Evolutionary conservation across 2,888 invertebrate species (phyloP), one percentile per base, ranked within the genome.

Genomic region (Lordiphosa fenestrarum): DNA sequence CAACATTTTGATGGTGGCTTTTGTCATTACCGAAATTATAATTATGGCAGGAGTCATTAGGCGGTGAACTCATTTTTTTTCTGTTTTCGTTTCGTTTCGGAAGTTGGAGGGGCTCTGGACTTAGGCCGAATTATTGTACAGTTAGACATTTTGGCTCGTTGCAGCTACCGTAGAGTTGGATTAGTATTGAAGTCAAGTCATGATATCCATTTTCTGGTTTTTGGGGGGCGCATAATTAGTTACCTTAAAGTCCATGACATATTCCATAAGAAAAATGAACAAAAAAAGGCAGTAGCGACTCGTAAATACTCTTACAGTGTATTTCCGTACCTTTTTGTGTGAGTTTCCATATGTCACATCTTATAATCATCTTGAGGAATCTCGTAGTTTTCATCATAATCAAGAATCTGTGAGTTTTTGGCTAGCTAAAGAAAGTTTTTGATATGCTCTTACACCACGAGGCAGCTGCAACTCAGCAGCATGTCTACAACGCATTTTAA

Each of bases 1-100:
- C 36, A 57, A 54, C 63, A 58, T 65, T 75, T 69, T 57, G 46
- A 54, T 51, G 55, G 50, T 65, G 50, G 58, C 57, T 44, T 66
- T 60, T 69, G 76, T 83, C 82, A 82, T 82, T 83, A 82, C 82
- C 83, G 69, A 83, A 82, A 82, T 78, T 82, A 75, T 82, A 80
- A 82, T 82, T 83, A 76, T 77, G 62, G 71, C 73, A 56, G 73
- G 77, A 75, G 83, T 78, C 73, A 82, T 82, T 82, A 82, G 83
- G 73, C 74, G 56, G 70, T 57, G 77, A 62, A 66, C 68, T 71
- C 68, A 73, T 81, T 78, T 70, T 53, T 55, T 66, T 46, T 46
- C 41, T 65, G 47, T 54, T 13, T 38, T 13, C 35, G 19, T 35
- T 44, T 13, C 39, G 25, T 35, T 37, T 35, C 25, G 12, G 37